These are phyloP conservation scores for Trichoplusia ni DNA, from an alignment of 1,140 invertebrate species.

Conservation along the genomic window DNA sequence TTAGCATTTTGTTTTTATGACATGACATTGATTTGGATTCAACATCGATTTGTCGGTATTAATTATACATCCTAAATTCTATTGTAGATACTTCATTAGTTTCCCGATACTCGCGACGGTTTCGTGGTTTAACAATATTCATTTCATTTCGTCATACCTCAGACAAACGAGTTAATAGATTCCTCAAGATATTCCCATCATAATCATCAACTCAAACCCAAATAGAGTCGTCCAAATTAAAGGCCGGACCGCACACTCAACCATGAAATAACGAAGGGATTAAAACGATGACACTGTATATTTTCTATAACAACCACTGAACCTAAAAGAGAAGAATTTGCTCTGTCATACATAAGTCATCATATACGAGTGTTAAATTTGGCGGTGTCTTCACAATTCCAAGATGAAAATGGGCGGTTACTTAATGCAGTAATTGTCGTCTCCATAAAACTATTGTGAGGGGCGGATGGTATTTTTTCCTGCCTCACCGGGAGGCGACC, in stretches of 20 bases:
- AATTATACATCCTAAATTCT: too few species aligned
- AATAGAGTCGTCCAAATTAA: slow-evolving; percentile 25
- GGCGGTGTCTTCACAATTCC: slow-evolving; percentile 64
- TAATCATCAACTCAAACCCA: background rate
- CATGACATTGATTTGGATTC: slow-evolving; percentile 1
- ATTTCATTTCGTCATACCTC: too few species aligned
- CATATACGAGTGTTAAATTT: slow-evolving; percentile 68
- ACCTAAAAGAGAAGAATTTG: slow-evolving; percentile 43
- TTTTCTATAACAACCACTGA: slow-evolving; percentile 47
- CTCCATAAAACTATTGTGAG: slow-evolving; percentile 60
- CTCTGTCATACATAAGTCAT: slow-evolving; percentile 71
- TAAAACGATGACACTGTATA: slow-evolving; percentile 65
- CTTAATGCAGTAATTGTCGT: slow-evolving; percentile 58
- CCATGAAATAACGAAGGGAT: slow-evolving; percentile 68
- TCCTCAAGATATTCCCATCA: slow-evolving; percentile 4
- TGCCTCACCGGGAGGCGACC: slow-evolving; percentile 71
- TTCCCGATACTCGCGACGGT: too few species aligned
- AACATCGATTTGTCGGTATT: too few species aligned
- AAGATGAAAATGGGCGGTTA: slow-evolving; percentile 52
- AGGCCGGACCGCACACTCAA: slow-evolving; percentile 30
- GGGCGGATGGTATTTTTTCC: slow-evolving; percentile 67
- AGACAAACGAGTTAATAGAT: background rate
- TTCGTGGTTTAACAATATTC: too few species aligned
- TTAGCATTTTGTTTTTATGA: slow-evolving; percentile 12
- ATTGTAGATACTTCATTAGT: too few species aligned